A percentile compares a stretch with the other conserved stretches of the same genome.
phyloP scores from a whole-genome alignment of 2,113 vertebrate species.

The Dinomys branickii region DNA sequence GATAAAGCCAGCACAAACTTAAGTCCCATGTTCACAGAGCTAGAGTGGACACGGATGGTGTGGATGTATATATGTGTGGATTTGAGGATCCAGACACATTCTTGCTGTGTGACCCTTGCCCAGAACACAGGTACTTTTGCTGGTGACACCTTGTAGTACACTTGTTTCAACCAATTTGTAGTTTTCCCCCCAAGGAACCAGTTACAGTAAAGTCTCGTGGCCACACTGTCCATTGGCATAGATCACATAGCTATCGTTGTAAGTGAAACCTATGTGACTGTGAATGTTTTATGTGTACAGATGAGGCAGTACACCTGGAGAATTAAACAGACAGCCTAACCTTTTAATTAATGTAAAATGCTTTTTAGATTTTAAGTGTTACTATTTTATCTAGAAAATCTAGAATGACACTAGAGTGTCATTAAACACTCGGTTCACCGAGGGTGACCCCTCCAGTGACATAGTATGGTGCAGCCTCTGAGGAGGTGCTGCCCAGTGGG shows the following conservation, averaged over 20 bases:
- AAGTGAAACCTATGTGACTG: background rate
- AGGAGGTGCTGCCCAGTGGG: conserved; percentile 97
- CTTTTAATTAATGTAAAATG: background rate
- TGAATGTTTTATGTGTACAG: background rate
- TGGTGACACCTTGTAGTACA: conserved; percentile 59
- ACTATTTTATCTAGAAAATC: background rate
- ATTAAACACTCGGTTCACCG: conserved; percentile 81
- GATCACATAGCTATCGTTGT: background rate
- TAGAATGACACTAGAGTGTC: conserved; percentile 51
- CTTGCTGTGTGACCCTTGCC: conserved; percentile 76
- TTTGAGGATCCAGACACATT: conserved; percentile 77
- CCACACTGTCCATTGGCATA: background rate
- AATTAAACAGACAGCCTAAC: background rate
- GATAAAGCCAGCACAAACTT: conserved; percentile 70
- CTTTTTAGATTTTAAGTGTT: background rate
- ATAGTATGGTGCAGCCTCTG: conserved; percentile 99
- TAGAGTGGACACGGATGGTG: conserved; percentile 48
- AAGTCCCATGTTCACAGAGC: conserved; percentile 59
- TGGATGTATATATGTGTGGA: conserved; percentile 64
- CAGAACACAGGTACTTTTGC: conserved; percentile 71
- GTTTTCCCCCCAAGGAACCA: background rate
- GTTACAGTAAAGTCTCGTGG: background rate
- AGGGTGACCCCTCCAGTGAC: conserved; percentile 84
- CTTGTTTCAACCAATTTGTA: background rate
- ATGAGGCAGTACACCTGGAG: background rate